phyloP scores from a whole-genome alignment of 2,113 vertebrate genomes.

The Typhlomys cinereus region DNA sequence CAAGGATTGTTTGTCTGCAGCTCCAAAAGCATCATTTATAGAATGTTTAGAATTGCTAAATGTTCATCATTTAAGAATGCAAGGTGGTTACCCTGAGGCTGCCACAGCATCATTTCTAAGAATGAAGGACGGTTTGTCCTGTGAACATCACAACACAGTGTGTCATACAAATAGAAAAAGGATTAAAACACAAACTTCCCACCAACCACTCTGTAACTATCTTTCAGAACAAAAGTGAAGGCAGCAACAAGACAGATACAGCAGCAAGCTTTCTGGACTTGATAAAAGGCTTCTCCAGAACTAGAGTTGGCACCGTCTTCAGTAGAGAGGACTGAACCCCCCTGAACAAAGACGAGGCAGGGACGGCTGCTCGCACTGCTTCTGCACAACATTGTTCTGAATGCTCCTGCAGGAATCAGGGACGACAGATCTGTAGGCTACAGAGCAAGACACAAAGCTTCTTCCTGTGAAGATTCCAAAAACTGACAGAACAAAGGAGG shows the following conservation, averaged over 20 bases:
- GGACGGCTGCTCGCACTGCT: rapidly evolving
- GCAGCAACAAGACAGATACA: neutral
- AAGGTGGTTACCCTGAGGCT: neutral
- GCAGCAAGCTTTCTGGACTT: neutral
- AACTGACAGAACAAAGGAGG: neutral
- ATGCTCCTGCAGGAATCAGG: neutral
- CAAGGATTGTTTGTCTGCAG: no score
- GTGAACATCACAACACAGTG: rapidly evolving
- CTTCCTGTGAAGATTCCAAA: neutral
- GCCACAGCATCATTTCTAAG: neutral
- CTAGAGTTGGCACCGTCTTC: neutral
- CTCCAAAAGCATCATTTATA: no score
- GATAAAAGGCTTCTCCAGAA: neutral
- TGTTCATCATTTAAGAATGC: neutral
- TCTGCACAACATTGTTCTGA: rapidly evolving
- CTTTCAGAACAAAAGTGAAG: neutral
- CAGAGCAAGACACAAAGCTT: neutral
- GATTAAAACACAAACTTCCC: neutral
- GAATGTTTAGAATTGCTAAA: no score
- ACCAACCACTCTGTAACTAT: neutral
- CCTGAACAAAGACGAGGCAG: neutral
- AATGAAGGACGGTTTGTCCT: neutral
- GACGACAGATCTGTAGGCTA: neutral
- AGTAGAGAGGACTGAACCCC: rapidly evolving
- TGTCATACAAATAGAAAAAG: no score